Evolutionary conservation across 1,140 invertebrate genomes (phyloP).

Genomic region (Nilaparvata lugens): DNA sequence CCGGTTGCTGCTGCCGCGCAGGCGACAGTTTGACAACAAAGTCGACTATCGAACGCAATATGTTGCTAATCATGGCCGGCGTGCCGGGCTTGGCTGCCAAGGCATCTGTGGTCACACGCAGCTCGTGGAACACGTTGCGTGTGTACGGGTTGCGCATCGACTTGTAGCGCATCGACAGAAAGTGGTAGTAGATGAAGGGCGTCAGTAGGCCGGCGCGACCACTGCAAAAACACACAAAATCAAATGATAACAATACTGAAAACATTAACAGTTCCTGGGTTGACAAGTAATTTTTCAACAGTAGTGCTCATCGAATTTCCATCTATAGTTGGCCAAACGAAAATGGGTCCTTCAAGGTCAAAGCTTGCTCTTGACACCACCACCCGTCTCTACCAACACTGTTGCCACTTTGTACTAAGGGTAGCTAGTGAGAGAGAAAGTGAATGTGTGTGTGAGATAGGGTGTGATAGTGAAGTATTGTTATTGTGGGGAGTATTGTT

Average conservation of each 20-base stretch:
- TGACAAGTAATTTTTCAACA: too few species aligned
- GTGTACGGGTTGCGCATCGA: slow-evolving; percentile 93
- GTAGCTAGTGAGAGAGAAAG: too few species aligned
- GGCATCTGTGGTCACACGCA: slow-evolving; percentile 51
- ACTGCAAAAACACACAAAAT: slow-evolving; percentile 48
- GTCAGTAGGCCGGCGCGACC: slow-evolving; percentile 76
- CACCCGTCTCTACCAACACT: too few species aligned
- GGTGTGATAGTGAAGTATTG: too few species aligned
- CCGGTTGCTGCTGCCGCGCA: not conserved
- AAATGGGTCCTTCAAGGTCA: too few species aligned
- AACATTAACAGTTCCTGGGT: too few species aligned
- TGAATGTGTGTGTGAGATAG: too few species aligned
- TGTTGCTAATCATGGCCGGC: slow-evolving; percentile 46
- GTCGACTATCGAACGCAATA: slow-evolving; percentile 18
- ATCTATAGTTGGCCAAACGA: too few species aligned
- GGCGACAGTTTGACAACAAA: slow-evolving; percentile 23
- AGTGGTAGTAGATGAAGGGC: slow-evolving; percentile 92
- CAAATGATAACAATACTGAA: slow-evolving; percentile 9
- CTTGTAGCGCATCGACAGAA: slow-evolving; percentile 76
- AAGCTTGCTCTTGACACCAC: too few species aligned
- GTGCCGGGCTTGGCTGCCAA: slow-evolving; percentile 47
- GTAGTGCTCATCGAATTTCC: too few species aligned
- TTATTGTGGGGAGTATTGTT: too few species aligned
- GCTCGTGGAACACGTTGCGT: slow-evolving; percentile 75
- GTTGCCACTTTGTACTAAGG: too few species aligned